Conservation (phyloP, 2,113 vertebrate species). For the Lota lota region DNA sequence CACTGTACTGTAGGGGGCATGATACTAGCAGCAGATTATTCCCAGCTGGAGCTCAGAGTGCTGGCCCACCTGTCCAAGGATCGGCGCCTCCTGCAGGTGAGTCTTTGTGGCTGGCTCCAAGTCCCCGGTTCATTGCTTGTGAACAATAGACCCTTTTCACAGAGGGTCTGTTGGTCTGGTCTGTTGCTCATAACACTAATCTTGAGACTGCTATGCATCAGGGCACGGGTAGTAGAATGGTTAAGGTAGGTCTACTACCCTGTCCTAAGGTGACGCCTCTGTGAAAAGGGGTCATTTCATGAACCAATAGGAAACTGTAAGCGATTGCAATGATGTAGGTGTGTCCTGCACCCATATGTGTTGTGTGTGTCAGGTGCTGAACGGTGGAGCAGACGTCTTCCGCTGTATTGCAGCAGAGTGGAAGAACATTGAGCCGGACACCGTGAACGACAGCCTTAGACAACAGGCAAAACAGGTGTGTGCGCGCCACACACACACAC, state of each 20-base stretch:
- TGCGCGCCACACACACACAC: neutral
- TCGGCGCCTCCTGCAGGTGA: constrained; percentile 75
- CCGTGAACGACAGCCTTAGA: constrained; percentile 81
- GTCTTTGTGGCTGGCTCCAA: neutral
- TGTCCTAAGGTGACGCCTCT: too few species aligned
- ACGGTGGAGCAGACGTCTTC: constrained; percentile 87
- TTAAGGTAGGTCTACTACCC: too few species aligned
- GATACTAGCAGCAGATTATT: constrained; percentile 94
- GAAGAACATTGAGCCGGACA: constrained; percentile 82
- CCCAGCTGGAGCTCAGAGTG: constrained; percentile 91
- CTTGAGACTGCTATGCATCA: too few species aligned
- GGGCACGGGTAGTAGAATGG: too few species aligned
- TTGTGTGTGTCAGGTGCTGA: constrained; percentile 73
- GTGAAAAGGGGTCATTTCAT: too few species aligned
- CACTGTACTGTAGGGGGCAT: constrained; percentile 78
- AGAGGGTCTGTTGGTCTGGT: too few species aligned
- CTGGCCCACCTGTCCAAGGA: constrained; percentile 90
- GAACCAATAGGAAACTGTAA: too few species aligned
- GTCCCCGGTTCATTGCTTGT: too few species aligned
- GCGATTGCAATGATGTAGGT: too few species aligned
- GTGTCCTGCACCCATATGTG: neutral
- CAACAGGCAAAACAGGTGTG: constrained; percentile 95
- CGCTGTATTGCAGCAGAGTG: constrained; percentile 92
- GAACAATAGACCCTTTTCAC: too few species aligned
- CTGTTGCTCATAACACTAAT: too few species aligned